Percentiles rank a stretch among this genome's conserved stretches.
phyloP scores from a whole-genome alignment of 2,113 vertebrate species.

The Chiloscyllium plagiosum region DNA sequence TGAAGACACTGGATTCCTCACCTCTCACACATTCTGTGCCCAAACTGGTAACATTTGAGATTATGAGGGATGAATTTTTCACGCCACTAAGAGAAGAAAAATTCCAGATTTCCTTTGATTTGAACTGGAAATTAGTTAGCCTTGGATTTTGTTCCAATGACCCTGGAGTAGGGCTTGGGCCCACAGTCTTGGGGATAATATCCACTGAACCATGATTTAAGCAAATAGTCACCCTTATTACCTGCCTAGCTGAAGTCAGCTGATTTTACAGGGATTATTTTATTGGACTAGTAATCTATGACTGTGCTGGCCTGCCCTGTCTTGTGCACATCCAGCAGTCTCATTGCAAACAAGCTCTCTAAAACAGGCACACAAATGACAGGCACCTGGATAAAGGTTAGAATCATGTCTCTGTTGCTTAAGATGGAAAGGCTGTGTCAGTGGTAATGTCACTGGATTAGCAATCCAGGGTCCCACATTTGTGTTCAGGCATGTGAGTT shows the following conservation, averaged over 20 bases:
- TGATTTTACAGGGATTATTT: not conserved
- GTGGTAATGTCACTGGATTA: too few relatives aligned
- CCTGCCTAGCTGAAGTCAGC: not conserved
- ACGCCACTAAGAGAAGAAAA: not conserved
- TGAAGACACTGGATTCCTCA: not conserved
- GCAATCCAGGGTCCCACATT: too few relatives aligned
- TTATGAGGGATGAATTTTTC: not conserved
- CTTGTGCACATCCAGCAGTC: not conserved
- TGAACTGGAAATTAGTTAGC: not conserved
- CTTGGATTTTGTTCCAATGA: not conserved
- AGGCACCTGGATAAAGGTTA: not conserved
- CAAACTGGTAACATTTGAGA: not conserved
- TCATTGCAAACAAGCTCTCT: not conserved
- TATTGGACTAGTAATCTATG: not conserved
- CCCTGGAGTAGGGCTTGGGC: not conserved
- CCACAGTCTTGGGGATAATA: not conserved
- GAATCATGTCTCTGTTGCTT: not conserved
- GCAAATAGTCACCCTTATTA: not conserved
- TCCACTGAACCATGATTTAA: not conserved
- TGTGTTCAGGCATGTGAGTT: too few relatives aligned
- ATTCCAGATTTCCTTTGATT: not conserved
- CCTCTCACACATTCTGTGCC: not conserved
- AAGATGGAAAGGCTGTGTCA: not conserved
- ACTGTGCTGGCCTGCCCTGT: not conserved
- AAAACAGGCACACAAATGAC: too few relatives aligned